Base-by-base conservation (phyloP, 2,797 vertebrate species). In the Emys orbicularis region DNA sequence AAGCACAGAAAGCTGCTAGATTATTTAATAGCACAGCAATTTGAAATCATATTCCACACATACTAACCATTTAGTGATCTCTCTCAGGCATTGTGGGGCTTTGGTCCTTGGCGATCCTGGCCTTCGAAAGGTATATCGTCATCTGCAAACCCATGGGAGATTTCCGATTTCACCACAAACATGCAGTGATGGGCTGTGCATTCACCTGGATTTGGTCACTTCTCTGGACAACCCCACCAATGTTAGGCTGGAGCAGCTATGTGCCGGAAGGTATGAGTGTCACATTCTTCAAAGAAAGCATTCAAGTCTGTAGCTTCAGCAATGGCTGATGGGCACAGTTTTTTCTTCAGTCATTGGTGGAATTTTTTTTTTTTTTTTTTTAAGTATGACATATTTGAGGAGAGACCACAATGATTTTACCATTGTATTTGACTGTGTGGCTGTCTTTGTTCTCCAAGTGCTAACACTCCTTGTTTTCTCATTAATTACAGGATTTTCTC, bases 231-330 rank as follows among this genome's bases (percentile, higher is more conserved):
- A 86, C 86, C 12, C 98, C 98, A 23, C 98, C 98, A 0, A 96
- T 98, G 3, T 65, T 98, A 88, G 98, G 98, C 50, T 98, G 98
- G 98, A 96, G 98, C 94, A 98, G 97, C 95, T 98, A 98, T 0
- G 96, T 98, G 79, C 97, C 97, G 0, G 97, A 98, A 98, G 98
- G 98, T 98, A 94, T 74, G 94, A 37, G 3, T 88, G 85, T 7
- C 19, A 57, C 0, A 1, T 31, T 11, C 4, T 3, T 16, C 7
- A 41, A 41, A 29, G 2, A 0, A 0, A 2, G 27, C 7, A 27
- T 44, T 34, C 84, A 65, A 13, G 3, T 2, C n/a, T 2, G 1
- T 34, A 0, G 65, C 1, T 6, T 3, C 29, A 54, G 47, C 3
- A 3, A 0, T 0, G 0, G 1, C 1, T 0, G 0, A 72, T 72